phyloP scores from a whole-genome alignment of 2,113 vertebrate species.

The Eidolon helvum region DNA sequence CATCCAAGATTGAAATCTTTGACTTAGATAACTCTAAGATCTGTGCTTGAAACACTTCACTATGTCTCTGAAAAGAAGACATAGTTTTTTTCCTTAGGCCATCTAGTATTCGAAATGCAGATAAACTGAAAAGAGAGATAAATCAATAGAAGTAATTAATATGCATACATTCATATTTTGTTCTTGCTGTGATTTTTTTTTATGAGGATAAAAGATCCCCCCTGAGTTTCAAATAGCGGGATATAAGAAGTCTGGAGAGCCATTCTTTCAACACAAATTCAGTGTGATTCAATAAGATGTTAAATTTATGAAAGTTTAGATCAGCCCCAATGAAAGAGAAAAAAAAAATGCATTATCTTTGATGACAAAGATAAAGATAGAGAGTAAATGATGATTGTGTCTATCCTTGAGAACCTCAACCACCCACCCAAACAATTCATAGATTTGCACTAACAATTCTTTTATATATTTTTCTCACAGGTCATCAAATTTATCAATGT shows the following conservation, averaged over 20 bases:
- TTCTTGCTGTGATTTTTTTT: background rate
- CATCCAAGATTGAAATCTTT: background rate
- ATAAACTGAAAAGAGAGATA: background rate
- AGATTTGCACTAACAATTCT: background rate
- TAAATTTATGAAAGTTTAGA: background rate
- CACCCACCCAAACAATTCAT: background rate
- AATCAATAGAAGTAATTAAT: background rate
- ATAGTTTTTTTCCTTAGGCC: background rate
- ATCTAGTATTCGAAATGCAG: accelerated
- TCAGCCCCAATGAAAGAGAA: background rate
- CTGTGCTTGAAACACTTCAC: background rate
- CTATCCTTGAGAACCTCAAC: background rate
- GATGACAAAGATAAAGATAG: background rate
- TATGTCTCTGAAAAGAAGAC: background rate
- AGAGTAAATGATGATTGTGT: background rate
- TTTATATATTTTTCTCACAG: background rate
- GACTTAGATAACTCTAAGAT: background rate
- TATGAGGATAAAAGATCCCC: background rate
- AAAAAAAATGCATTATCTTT: background rate
- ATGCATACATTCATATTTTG: background rate
- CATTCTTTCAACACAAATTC: background rate
- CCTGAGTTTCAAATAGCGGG: background rate
- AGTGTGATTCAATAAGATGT: background rate
- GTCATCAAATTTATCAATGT: background rate
- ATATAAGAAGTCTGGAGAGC: accelerated